Conservation (phyloP, 2,113 vertebrate genomes). For the Theristicus caerulescens region DNA sequence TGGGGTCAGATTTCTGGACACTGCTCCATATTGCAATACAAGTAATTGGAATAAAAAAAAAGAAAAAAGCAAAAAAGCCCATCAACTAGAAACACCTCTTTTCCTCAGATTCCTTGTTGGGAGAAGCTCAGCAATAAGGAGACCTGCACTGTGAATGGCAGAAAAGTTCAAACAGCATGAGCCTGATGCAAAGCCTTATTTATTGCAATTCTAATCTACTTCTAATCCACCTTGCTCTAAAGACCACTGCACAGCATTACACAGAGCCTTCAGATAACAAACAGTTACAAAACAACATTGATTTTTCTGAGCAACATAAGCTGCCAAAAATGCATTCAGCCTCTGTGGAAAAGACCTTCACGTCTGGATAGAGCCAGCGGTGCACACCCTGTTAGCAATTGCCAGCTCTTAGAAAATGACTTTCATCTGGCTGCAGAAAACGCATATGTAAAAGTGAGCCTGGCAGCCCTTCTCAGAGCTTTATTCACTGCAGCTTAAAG, state of each 20-base stretch:
- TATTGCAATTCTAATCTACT: conserved; percentile 7
- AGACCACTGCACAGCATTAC: not conserved
- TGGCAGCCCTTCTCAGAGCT: conserved; percentile 17
- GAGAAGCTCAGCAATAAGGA: not conserved
- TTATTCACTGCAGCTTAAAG: not conserved
- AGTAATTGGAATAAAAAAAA: not conserved
- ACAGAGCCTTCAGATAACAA: conserved; percentile 6
- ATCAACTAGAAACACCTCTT: not conserved
- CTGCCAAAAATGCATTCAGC: conserved; percentile 23
- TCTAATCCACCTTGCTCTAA: conserved; percentile 43
- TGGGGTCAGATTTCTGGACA: not conserved
- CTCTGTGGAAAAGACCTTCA: conserved; percentile 50
- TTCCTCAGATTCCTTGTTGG: not conserved
- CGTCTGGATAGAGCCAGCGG: not conserved
- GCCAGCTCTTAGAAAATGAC: conserved; percentile 36
- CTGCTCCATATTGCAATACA: not conserved
- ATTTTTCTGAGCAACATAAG: not conserved
- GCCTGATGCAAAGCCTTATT: not conserved
- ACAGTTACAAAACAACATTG: not conserved
- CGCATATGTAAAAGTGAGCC: not conserved
- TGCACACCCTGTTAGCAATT: conserved; percentile 43
- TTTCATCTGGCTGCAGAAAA: conserved; percentile 56
- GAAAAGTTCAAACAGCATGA: conserved; percentile 20
- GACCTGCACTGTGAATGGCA: not conserved
- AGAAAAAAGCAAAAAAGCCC: too few relatives aligned